Evolutionary conservation across 1,140 invertebrate genomes (phyloP).

Genomic region (Pollicipes pollicipes): DNA sequence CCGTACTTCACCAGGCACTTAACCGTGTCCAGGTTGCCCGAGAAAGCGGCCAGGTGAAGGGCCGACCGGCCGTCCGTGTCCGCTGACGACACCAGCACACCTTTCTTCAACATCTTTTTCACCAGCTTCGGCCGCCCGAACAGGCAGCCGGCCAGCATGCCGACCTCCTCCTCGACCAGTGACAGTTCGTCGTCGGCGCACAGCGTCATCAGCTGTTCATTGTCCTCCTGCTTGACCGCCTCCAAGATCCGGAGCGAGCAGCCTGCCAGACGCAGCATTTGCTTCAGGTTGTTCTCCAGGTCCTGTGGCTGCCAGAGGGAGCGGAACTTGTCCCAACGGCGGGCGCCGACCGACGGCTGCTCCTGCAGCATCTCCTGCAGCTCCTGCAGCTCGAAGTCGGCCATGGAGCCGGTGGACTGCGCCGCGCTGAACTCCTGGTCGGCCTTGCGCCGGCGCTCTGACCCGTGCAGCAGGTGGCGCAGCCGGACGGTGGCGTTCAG

Average conservation of each 20-base stretch:
- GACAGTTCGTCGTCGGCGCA: not conserved
- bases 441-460: not conserved
- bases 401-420: not conserved
- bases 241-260: not conserved
- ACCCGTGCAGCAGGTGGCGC: not conserved
- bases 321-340: not conserved
- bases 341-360: not conserved
- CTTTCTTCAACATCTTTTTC: not conserved
- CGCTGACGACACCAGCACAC: not conserved
- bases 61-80: constrained; percentile 17
- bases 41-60: constrained; percentile 32
- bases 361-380: not conserved
- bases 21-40: constrained; percentile 42
- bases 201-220: not conserved
- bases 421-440: not conserved
- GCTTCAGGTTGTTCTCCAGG: not conserved
- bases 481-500: not conserved
- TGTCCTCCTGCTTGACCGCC: not conserved
- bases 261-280: not conserved
- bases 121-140: not conserved
- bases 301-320: not conserved
- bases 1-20: constrained; percentile 42
- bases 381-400: not conserved
- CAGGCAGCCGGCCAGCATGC: not conserved
- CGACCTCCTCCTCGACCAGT: not conserved